Conservation (phyloP, 1,140 invertebrate genomes). For the Propsilocerus akamusi region DNA sequence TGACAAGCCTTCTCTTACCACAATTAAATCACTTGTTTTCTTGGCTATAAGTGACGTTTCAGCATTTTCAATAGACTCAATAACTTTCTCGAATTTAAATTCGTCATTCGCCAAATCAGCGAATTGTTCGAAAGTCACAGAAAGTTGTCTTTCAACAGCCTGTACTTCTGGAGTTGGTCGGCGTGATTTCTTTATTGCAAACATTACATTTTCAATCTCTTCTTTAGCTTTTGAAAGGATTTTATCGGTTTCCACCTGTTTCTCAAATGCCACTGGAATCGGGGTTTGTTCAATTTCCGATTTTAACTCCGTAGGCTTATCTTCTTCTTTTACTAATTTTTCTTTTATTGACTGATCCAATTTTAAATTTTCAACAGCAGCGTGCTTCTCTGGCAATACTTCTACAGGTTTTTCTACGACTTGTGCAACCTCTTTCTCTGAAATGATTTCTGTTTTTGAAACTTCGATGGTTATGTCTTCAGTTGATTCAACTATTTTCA, state of each 20-base stretch:
- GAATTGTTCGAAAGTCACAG: background rate
- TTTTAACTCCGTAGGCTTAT: background rate
- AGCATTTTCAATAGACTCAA: background rate
- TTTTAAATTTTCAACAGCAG: constrained; percentile 6
- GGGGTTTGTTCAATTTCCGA: no score
- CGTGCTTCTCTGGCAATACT: constrained; percentile 6
- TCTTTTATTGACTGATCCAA: constrained; percentile 5
- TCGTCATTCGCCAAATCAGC: background rate
- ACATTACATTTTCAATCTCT: constrained; percentile 10
- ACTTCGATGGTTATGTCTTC: constrained; percentile 8
- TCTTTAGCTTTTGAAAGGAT: no score
- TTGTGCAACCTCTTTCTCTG: constrained; percentile 8
- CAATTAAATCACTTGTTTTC: background rate
- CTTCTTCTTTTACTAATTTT: constrained; percentile 6
- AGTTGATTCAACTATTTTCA: constrained; percentile 6
- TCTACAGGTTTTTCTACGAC: constrained; percentile 3
- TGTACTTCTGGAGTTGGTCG: constrained; percentile 1
- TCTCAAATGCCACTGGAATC: no score
- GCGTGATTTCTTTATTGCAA: constrained; percentile 4
- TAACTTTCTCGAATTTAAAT: background rate
- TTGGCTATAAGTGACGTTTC: background rate
- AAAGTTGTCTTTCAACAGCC: background rate
- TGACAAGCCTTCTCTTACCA: background rate
- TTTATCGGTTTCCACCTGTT: constrained; percentile 7
- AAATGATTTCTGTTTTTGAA: constrained; percentile 8